Evolutionary conservation across 2,888 invertebrate species (phyloP).

Genomic region (Empis stercorea): DNA sequence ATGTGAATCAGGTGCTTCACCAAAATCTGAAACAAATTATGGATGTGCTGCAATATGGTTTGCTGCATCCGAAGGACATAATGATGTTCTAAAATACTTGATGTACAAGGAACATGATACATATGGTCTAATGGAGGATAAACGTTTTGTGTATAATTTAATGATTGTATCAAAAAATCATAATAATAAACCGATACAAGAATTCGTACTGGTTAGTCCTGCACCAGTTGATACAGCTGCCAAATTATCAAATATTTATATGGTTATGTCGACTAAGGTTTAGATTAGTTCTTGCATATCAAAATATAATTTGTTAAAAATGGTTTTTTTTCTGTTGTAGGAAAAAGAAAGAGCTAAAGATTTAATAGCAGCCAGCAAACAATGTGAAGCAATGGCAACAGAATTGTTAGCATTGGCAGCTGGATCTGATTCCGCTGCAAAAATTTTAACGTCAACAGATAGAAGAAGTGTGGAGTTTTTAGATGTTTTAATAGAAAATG

Average conservation of each 20-base stretch:
- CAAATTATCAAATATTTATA: slow-evolving; percentile 86
- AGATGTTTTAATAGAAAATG: slow-evolving; percentile 95
- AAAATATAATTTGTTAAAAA: no score
- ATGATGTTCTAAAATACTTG: slow-evolving; percentile 87
- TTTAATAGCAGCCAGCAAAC: slow-evolving; percentile 86
- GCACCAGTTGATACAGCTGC: slow-evolving; percentile 98
- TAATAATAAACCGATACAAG: slow-evolving; percentile 92
- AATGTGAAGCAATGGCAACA: slow-evolving; percentile 96
- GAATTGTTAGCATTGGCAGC: slow-evolving; percentile 88
- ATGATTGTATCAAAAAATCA: slow-evolving; percentile 96
- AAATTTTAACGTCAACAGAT: slow-evolving; percentile 90
- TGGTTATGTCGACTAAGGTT: slow-evolving; percentile 74
- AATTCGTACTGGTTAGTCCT: slow-evolving; percentile 96
- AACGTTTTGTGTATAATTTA: slow-evolving; percentile 93
- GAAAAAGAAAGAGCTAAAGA: slow-evolving; percentile 98
- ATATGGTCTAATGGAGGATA: slow-evolving; percentile 92
- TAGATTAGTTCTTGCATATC: slow-evolving; percentile 5
- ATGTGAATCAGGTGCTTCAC: slow-evolving; percentile 91
- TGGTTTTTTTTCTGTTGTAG: slow-evolving; percentile 31
- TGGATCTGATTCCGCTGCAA: slow-evolving; percentile 86
- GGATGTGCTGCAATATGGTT: slow-evolving; percentile 97
- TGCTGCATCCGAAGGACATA: slow-evolving; percentile 94
- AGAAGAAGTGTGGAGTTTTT: slow-evolving; percentile 86
- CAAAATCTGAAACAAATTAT: slow-evolving; percentile 87
- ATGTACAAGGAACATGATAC: slow-evolving; percentile 97